Base-by-base conservation (phyloP, 53 echinoderm and acorn worm species). In the Echinometra lucunter region DNA sequence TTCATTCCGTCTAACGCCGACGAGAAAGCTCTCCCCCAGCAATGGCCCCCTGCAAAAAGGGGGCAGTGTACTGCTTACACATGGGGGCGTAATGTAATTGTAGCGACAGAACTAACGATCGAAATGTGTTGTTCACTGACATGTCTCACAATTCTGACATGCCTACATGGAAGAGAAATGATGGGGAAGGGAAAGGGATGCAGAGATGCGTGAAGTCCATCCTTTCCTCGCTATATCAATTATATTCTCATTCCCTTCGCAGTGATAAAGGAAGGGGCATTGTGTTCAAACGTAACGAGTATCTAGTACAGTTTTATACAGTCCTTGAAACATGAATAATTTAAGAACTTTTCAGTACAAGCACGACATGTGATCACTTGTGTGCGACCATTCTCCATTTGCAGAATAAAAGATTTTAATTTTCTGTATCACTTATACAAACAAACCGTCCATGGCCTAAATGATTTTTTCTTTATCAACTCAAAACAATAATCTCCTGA, bases 51-150 rank as follows among this genome's bases (percentile, higher is more conserved):
- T 40, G 90, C 49, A 90, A 63, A 53, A 90, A 63, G 63, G 63
- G 90, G 58, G 90, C 90, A 58, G 90, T 58, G 90, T 38, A 63
- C 58, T 53, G 90, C 58, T 90, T 90, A 63, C 58, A 90, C 58
- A 58, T 58, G 63, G 90, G 38, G 90, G 60, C 70, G 91, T 69
- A 91, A 91, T 91, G 69, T 66, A 58, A 91, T 69, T 91, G 91
- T 91, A 67, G 91, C 69, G 91, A 69, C 91, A 69, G 91, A 45
- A 19, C 40, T 91, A 91, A 91, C 91, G 91, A 67, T 42, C 66
- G 91, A 91, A 69, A 91, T 91, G 66, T 69, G 91, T 38, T 91
- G 69, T 91, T 67, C 69, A 37, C 70, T 69, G 69, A 91, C 91
- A 91, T 91, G 91, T 44, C 28, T 67, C 69, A 45, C 91, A 44